Percentiles rank a stretch among this genome's conserved stretches.
Conservation (phyloP, 2,888 invertebrate genomes). For the Drosophila demipolita region DNA sequence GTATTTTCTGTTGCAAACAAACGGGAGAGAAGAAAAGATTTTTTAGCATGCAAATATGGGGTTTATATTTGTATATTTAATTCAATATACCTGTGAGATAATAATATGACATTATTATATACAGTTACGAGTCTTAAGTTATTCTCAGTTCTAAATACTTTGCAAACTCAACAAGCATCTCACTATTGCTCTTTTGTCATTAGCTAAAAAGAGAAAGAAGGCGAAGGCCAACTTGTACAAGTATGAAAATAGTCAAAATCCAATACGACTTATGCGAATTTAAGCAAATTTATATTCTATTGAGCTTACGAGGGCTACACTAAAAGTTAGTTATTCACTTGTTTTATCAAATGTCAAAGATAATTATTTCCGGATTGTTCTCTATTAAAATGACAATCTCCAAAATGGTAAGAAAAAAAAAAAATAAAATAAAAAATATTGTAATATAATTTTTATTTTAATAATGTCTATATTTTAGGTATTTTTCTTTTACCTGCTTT, state of each 20-base stretch:
- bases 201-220: too few species aligned
- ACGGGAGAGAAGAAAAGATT: not conserved
- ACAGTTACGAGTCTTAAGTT: constrained; percentile 4
- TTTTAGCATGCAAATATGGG: not conserved
- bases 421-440: constrained; percentile 15
- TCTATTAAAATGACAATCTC: constrained; percentile 69
- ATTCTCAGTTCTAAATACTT: not conserved
- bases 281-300: not conserved
- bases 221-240: too few species aligned
- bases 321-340: not conserved
- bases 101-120: not conserved
- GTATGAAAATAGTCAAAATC: not conserved
- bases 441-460: constrained; percentile 9
- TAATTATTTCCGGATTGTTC: not conserved
- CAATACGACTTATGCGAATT: constrained; percentile 1
- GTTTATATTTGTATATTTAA: not conserved
- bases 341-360: not conserved
- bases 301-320: not conserved
- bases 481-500: constrained; percentile 65
- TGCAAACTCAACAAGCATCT: constrained; percentile 38
- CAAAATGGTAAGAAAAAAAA: constrained; percentile 76
- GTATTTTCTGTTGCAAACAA: not conserved
- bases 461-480: constrained; percentile 47
- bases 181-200: too few species aligned
- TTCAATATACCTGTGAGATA: not conserved